Percentiles rank a stretch among this genome's conserved stretches.
Conservation (phyloP, 2,113 vertebrate species). For the Apistogramma diplotaenia region DNA sequence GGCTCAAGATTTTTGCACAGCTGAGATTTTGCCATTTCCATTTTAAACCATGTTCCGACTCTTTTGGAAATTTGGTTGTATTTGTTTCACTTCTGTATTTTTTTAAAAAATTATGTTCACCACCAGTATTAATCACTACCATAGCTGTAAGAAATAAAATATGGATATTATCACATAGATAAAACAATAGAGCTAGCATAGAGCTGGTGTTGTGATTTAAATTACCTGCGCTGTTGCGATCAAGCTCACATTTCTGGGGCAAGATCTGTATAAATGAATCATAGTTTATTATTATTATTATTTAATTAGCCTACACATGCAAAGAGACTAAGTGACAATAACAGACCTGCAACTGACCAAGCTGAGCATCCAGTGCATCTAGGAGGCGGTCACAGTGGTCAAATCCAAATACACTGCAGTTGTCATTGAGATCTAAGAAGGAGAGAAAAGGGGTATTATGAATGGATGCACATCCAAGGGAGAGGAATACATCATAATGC, state of each 20-base stretch:
- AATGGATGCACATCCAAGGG: neutral
- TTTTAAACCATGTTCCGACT: neutral
- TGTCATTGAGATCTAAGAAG: conserved; percentile 31
- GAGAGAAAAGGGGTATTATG: neutral
- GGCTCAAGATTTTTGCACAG: neutral
- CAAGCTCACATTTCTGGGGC: conserved; percentile 7
- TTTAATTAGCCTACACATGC: neutral
- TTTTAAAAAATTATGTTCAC: neutral
- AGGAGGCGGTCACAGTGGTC: conserved; percentile 66
- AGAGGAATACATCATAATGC: neutral
- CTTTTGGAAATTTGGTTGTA: neutral
- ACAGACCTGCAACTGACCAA: conserved; percentile 70
- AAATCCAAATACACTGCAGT: neutral
- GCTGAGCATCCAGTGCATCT: conserved; percentile 67
- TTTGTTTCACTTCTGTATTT: neutral
- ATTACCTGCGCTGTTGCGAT: conserved; percentile 44
- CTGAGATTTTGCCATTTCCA: too few species aligned
- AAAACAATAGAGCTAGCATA: neutral
- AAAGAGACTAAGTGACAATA: neutral
- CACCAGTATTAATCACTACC: neutral
- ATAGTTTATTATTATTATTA: neutral
- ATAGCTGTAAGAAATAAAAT: neutral
- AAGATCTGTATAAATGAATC: conserved; percentile 42
- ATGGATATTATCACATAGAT: neutral
- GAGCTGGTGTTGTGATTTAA: neutral